Evolutionary conservation across 2,113 vertebrate genomes (phyloP), one percentile per base, ranked within the genome.

Genomic region (Triplophysa dalaica): DNA sequence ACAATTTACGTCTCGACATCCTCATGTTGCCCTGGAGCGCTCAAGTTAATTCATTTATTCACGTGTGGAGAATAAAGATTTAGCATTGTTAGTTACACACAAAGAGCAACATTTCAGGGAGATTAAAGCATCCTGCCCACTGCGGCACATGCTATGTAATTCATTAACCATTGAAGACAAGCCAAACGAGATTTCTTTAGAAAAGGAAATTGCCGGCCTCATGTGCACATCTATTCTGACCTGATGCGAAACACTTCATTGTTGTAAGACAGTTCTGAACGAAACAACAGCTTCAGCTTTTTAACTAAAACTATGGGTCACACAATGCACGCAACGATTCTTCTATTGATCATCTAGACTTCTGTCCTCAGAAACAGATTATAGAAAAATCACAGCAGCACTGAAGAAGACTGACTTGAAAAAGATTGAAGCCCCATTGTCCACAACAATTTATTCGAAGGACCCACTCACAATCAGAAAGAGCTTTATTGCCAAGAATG

Each of bases 1-100:
- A 75, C 70, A 82, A 82, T 81, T 76, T 70, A 81, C 76, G 77
- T 77, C 22, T 80, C 80, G n/a, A n/a, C n/a, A 74, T 80, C 68
- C 78, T 78, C 77, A 69, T 80, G 70, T 52, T 50, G 69, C 19
- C 22, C 78, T 84, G 84, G 52, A 69, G 77, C 64, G 73, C 75
- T 63, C 77, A 21, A 83, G 82, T 86, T 89, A 89, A 89, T 91
- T 89, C 86, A 86, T 88, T 92, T 90, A 90, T 93, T 90, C 89
- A 91, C 89, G 88, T 89, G 43, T 87, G 68, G 61, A 81, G 89
- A 90, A 91, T 89, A 80, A 89, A 90, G 88, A 90, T 85, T 88
- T 88, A 81, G 80, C 70, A 85, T 86, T 87, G 85, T 90, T 89
- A 85, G 80, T 90, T 88, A 81, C 87, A 80, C 85, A 83, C 90